Conservation (phyloP, 2,888 invertebrate genomes). For the Sesamia inferens region DNA sequence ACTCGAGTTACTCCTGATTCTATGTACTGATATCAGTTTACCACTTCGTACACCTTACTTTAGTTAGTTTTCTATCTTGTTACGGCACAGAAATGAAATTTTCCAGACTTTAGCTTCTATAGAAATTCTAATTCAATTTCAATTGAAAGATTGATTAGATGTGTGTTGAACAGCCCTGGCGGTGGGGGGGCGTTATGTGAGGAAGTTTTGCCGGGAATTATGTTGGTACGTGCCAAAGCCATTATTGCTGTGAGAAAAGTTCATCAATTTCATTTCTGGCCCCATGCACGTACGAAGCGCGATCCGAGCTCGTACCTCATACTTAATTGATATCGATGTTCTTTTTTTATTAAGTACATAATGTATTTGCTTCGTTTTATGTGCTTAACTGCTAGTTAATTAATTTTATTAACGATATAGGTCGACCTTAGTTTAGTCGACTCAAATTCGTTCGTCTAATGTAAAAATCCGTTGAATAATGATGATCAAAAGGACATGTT, state of each 20-base stretch:
- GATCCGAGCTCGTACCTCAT: constrained; percentile 54
- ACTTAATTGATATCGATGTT: constrained; percentile 55
- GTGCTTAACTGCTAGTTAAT: neutral
- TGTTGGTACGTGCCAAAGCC: constrained; percentile 90
- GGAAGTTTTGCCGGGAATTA: constrained; percentile 89
- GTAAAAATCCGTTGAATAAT: too few species aligned
- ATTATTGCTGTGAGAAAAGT: constrained; percentile 90
- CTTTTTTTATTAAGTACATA: constrained; percentile 39
- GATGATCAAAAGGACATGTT: constrained; percentile 1
- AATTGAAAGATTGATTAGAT: constrained; percentile 37
- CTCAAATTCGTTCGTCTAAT: too few species aligned
- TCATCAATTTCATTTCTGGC: constrained; percentile 90
- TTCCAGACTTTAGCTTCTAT: constrained; percentile 8
- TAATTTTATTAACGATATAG: neutral
- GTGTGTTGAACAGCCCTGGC: constrained; percentile 77
- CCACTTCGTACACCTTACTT: constrained; percentile 51
- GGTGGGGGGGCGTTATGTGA: constrained; percentile 78
- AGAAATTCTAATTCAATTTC: constrained; percentile 40
- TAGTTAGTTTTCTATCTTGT: constrained; percentile 51
- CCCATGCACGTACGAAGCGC: constrained; percentile 67
- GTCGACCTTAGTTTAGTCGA: too few species aligned
- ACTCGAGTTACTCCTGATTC: constrained; percentile 50
- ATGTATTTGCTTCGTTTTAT: constrained; percentile 23
- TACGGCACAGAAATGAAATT: constrained; percentile 23
- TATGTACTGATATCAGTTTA: constrained; percentile 49